Conservation (phyloP, 2,888 invertebrate species). For the Charanyca ferruginea region DNA sequence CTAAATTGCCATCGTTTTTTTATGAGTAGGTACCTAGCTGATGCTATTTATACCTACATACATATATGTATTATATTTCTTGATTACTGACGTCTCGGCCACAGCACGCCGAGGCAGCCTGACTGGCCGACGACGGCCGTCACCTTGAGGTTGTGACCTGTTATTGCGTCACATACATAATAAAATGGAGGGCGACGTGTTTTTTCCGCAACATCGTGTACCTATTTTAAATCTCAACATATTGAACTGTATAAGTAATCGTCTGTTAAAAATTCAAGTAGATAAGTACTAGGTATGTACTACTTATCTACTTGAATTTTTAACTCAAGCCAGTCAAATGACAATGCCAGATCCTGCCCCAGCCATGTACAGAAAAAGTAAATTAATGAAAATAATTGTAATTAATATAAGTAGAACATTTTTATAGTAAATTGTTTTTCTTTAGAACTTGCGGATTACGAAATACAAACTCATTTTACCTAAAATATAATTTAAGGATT, state of each 20-base stretch:
- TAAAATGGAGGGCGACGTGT: constrained; percentile 80
- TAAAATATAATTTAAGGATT: too few species aligned
- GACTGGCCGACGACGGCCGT: constrained; percentile 73
- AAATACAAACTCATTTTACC: too few species aligned
- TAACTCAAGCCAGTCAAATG: background rate
- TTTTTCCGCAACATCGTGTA: constrained; percentile 75
- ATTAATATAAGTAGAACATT: too few species aligned
- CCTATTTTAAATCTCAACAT: constrained; percentile 59
- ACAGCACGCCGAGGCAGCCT: constrained; percentile 63
- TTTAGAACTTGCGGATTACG: too few species aligned
- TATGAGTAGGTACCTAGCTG: constrained; percentile 19
- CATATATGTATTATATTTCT: too few species aligned
- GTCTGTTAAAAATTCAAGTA: constrained; percentile 13
- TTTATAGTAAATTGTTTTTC: too few species aligned
- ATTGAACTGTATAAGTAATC: constrained; percentile 22
- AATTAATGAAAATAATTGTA: too few species aligned
- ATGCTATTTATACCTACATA: constrained; percentile 30
- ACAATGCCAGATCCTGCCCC: too few species aligned
- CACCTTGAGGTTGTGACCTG: constrained; percentile 85
- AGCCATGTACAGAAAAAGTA: too few species aligned
- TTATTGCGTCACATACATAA: constrained; percentile 85
- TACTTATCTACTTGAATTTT: too few species aligned
- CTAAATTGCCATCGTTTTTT: background rate
- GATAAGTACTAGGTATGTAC: too few species aligned
- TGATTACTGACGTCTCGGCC: constrained; percentile 21